phyloP scores from a whole-genome alignment of 2,113 vertebrate genomes.

The Orycteropus afer region DNA sequence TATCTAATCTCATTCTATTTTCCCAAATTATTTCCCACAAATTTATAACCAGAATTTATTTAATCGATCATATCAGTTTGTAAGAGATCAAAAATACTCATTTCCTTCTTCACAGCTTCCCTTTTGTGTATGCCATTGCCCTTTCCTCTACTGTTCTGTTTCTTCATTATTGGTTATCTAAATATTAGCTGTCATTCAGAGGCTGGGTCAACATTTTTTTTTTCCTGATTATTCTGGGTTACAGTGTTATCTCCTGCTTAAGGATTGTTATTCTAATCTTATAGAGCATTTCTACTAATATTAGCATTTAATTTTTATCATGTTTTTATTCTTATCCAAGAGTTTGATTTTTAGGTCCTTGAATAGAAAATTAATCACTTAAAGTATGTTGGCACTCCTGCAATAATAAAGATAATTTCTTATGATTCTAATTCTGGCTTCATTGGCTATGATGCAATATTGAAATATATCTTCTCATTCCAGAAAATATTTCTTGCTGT shows the following conservation, averaged over 20 bases:
- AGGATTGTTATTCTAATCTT: not conserved
- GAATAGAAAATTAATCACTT: not conserved
- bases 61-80: not conserved
- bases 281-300: not conserved
- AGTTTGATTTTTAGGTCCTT: not conserved
- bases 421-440: not conserved
- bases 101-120: not conserved
- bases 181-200: not conserved
- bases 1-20: not conserved
- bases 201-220: accelerated
- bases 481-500: not conserved
- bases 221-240: not conserved
- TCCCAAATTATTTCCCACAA: not conserved
- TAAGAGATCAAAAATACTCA: not conserved
- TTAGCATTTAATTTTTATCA: not conserved
- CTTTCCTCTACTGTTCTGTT: not conserved
- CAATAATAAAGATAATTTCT: not conserved
- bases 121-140: not conserved
- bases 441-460: not conserved
- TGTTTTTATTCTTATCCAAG: not conserved
- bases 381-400: not conserved
- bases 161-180: not conserved
- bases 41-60: not conserved
- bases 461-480: not conserved
- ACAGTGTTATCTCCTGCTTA: not conserved